Base-by-base conservation (phyloP, 2,888 invertebrate genomes). In the Himalopsyche japonica region DNA sequence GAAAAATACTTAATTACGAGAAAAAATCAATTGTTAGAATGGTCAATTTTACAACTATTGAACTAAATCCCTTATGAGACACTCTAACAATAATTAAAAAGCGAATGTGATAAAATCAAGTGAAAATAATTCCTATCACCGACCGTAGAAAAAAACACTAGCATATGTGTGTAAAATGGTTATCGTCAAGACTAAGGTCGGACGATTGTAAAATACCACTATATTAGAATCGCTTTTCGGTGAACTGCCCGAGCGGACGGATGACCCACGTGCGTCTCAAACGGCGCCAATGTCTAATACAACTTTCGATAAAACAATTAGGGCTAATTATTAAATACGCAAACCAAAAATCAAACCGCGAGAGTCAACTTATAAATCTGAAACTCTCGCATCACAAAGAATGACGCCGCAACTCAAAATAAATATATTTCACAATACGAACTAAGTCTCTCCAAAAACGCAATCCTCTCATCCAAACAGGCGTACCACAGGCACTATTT, bases 261-360 rank as follows among this genome's bases (percentile, higher is more conserved):
- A 70, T 27, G 15, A 70, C 24, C 27, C 5, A 30, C 27, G 70
- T 15, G 70, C 70, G 70, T 70, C 70, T 24, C 20, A 70, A 70
- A 70, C 70, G 70, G 27, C 70, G 27, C 70, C 70, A 70, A 70
- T 27, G 27, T 27, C 70, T 70, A 70, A 70, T 70, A 70, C 70
- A 70, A 70, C 27, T 70, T 27, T 70, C 30, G 27, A 70, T 70
- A 70, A 70, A 70, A 70, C 70, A 70, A 70, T 77, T 81, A 64
- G 77, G 78, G 76, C 80, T 84, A 79, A 84, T 70, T 84, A 81
- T 84, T 84, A 84, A 84, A 81, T 84, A 81, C 84, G 79, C 81
- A 84, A 84, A 84, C 70, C 79, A 81, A 70, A 79, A 84, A 70
- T 78, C 64, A 84, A 81, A 84, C 81, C 27, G 64, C 64, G 43